phyloP scores from a whole-genome alignment of 2,113 vertebrate species.

The Dicaeum eximium region DNA sequence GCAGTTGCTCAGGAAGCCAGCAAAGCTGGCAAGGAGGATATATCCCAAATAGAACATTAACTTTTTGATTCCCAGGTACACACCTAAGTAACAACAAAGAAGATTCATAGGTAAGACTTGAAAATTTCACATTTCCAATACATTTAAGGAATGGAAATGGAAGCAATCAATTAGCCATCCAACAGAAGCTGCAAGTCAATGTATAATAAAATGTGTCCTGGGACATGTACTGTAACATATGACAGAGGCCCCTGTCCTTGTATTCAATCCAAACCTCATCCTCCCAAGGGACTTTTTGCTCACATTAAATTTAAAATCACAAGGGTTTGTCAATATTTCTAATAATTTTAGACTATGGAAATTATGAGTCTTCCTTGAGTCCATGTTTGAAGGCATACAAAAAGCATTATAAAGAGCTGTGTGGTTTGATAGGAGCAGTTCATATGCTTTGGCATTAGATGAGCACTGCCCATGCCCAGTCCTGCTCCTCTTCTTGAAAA shows the following conservation, averaged over 20 bases:
- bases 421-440: not conserved
- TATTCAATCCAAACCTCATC: not conserved
- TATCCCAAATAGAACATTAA: not conserved
- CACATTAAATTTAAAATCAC: not conserved
- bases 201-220: not conserved
- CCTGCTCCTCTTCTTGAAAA: not conserved
- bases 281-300: not conserved
- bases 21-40: conserved; percentile 10
- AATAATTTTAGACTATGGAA: not conserved
- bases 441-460: not conserved
- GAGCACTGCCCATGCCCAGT: not conserved
- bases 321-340: not conserved
- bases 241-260: not conserved
- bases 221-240: not conserved
- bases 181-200: not conserved
- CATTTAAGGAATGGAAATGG: not conserved
- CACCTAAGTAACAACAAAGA: not conserved
- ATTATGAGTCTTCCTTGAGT: not conserved
- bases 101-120: not conserved
- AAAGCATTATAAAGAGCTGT: not conserved
- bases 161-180: not conserved
- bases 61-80: conserved; percentile 6
- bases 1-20: conserved; percentile 46
- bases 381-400: not conserved
- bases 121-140: not conserved